Evolutionary conservation across 1,140 invertebrate species (phyloP).

Genomic region (Pectinophora gossypiella): DNA sequence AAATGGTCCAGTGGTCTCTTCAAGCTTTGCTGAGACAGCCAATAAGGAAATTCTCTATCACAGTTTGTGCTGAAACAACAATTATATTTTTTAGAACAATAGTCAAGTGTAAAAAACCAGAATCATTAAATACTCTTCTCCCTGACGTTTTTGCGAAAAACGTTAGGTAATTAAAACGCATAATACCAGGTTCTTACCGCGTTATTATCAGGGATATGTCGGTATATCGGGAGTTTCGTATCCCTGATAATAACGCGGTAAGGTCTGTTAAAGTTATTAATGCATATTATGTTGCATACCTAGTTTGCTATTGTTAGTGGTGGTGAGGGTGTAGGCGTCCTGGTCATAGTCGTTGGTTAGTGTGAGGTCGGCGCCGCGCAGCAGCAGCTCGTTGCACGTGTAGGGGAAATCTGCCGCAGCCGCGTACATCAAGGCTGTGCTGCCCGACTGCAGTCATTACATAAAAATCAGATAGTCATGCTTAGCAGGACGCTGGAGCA

Average conservation of each 20-base stretch:
- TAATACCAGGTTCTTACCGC: too few species aligned
- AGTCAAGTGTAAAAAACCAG: too few species aligned
- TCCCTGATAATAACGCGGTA: too few species aligned
- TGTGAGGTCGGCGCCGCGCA: conserved; percentile 86
- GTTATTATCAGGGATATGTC: too few species aligned
- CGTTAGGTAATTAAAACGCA: too few species aligned
- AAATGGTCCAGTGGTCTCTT: conserved; percentile 39
- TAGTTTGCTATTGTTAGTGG: conserved; percentile 80
- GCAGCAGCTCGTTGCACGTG: conserved; percentile 88
- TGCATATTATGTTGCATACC: conserved; percentile 44
- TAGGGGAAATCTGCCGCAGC: conserved; percentile 90
- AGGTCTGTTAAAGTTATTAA: too few species aligned
- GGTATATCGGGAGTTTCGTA: too few species aligned
- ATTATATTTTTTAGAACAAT: not conserved
- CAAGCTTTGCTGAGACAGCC: conserved; percentile 71
- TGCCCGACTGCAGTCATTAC: conserved; percentile 81
- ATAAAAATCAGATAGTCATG: too few species aligned
- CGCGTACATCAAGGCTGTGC: conserved; percentile 93
- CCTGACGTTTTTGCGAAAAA: too few species aligned
- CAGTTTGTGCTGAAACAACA: conserved; percentile 76
- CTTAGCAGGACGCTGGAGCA: too few species aligned
- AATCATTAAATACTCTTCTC: too few species aligned
- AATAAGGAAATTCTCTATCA: conserved; percentile 76
- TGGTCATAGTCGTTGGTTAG: conserved; percentile 86
- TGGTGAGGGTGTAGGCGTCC: conserved; percentile 88